Percentiles rank a stretch among this genome's conserved stretches.
Evolutionary conservation across 2,888 invertebrate species (phyloP).

Genomic region (Axea sp.): DNA sequence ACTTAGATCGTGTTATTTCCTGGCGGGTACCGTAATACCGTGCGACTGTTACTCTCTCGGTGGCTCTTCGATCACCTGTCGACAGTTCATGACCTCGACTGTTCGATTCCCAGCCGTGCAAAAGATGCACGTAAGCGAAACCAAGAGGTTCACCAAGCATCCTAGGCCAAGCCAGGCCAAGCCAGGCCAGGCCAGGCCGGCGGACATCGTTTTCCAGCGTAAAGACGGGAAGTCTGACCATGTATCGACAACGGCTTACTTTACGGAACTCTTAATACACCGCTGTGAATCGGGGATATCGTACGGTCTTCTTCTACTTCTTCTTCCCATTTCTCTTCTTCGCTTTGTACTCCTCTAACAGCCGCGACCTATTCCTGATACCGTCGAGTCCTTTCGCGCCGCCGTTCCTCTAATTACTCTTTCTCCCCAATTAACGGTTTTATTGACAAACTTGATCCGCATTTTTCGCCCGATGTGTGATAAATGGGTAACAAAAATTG

Average conservation of each 20-base stretch:
- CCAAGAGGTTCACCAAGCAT: conserved; percentile 16
- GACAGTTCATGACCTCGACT: conserved; percentile 60
- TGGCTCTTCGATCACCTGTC: conserved; percentile 61
- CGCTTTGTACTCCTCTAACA: conserved; percentile 12
- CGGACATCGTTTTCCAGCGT: conserved; percentile 49
- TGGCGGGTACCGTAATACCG: conserved; percentile 57
- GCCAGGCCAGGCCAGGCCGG: conserved; percentile 43
- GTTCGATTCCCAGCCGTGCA: conserved; percentile 56
- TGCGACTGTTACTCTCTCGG: conserved; percentile 56
- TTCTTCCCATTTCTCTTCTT: neutral
- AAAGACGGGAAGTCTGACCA: conserved; percentile 61
- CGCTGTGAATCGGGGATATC: conserved; percentile 64
- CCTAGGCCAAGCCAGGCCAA: conserved; percentile 41
- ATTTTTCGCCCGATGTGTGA: conserved; percentile 1
- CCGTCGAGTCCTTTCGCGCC: conserved; percentile 6
- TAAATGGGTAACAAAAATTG: conserved; percentile 1
- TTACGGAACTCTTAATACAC: conserved; percentile 73
- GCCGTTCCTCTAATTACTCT: conserved; percentile 47
- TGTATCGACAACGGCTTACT: conserved; percentile 63
- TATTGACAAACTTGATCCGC: conserved; percentile 15
- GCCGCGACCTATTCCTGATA: conserved; percentile 31
- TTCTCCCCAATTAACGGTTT: conserved; percentile 43
- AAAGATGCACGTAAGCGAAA: conserved; percentile 48
- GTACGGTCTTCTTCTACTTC: conserved; percentile 32
- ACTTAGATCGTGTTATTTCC: conserved; percentile 43